These are phyloP conservation scores for Podarcis muralis DNA, from an alignment of 2,113 vertebrate genomes.

Conservation along the genomic window DNA sequence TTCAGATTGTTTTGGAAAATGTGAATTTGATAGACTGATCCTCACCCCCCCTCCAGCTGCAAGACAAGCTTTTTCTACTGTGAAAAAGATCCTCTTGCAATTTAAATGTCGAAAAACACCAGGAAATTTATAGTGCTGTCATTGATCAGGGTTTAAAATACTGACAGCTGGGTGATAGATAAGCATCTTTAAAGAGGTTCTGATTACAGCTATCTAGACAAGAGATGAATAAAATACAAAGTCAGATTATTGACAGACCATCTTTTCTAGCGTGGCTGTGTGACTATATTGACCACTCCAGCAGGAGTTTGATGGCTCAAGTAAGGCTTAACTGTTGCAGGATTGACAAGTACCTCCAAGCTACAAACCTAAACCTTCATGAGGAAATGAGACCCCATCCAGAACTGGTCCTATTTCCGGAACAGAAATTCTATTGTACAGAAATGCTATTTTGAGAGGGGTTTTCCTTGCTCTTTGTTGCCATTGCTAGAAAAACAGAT, in stretches of 20 bases:
- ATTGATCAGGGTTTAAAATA: background rate
- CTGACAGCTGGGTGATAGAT: background rate
- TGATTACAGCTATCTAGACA: slow-evolving; percentile 28
- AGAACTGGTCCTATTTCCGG: too few relatives aligned
- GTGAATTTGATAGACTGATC: too few relatives aligned
- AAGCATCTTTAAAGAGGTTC: slow-evolving; percentile 26
- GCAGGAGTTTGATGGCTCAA: slow-evolving; percentile 17
- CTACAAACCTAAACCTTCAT: too few relatives aligned
- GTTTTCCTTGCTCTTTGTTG: background rate
- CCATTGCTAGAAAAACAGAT: background rate
- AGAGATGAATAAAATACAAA: fast-evolving
- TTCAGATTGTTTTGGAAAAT: too few relatives aligned
- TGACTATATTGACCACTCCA: slow-evolving; percentile 6
- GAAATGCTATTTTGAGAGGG: background rate
- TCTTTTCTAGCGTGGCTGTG: slow-evolving; percentile 19
- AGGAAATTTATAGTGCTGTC: slow-evolving; percentile 19
- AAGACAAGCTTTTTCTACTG: slow-evolving; percentile 33
- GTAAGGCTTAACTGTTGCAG: too few relatives aligned
- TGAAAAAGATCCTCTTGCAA: fast-evolving
- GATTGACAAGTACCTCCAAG: too few relatives aligned
- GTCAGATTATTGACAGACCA: background rate
- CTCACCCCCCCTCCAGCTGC: too few relatives aligned
- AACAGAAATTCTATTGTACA: background rate
- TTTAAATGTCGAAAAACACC: background rate
- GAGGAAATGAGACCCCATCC: too few relatives aligned